Evolutionary conservation across 2,888 invertebrate species (phyloP), one percentile per base, ranked within the genome.

Genomic region (Microchrysa polita): DNA sequence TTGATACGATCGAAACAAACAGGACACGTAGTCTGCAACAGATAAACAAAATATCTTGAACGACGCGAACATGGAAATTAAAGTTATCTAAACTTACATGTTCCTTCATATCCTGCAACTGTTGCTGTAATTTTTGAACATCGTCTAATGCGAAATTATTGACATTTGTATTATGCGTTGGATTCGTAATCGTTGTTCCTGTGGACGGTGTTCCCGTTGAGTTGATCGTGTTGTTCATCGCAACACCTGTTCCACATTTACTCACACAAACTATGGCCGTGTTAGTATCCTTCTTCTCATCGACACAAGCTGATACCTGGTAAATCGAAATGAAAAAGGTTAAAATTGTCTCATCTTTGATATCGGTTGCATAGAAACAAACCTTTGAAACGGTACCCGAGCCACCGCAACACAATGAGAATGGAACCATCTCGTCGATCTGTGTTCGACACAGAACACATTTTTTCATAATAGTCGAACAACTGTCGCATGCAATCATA

Each of bases 1-100:
- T 97, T 98, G 81, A 97, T 88, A 42, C 97, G 92, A 87, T 98
- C 98, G 87, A 98, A 88, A 86, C 98, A 98, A 77, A 98, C 97
- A 4, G 98, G 98, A 82, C 98, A 98, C 93, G 97, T 96, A 1
- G 97, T 98, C 96, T 98, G 89, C 2, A 88, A 88, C 77, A 34
- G 27, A 20, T 7, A 34, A 48, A 48, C 16, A n/a, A 48, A 48
- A 48, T 48, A n/a, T 48, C 20, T 57, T 57, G 57, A 12, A 18
- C 18, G 14, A n/a, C 4, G 48, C 10, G 14, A 48, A 2, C 48
- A n/a, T n/a, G n/a, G 27, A 34, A 34, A 34, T 34, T 34, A n/a
- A n/a, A 12, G 16, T 57, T 7, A 40, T 20, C 20, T 22, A 5
- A 5, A 57, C 78, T 79, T 82, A 95, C 96, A 90, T 97, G 97